A percentile compares a stretch with the other conserved stretches of the same genome.
Conservation (phyloP, 2,113 vertebrate species). For the Tachycineta bicolor region DNA sequence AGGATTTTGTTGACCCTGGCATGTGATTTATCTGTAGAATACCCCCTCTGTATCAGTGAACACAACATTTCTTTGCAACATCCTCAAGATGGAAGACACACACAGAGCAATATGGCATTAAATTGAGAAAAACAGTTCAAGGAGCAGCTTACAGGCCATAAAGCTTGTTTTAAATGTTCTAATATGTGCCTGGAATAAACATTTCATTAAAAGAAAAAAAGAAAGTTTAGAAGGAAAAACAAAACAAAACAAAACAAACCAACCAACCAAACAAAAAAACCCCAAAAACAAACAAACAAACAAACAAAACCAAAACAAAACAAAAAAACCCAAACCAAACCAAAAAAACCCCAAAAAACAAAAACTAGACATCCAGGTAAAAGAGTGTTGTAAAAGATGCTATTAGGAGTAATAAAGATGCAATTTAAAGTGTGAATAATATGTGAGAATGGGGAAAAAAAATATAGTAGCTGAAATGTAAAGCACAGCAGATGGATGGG, state of each 20-base stretch:
- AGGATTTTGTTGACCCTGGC: not conserved
- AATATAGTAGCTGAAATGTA: not conserved
- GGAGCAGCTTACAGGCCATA: not conserved
- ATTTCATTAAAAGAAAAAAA: not conserved
- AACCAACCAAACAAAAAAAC: too few species aligned
- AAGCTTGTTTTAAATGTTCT: not conserved
- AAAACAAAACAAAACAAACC: too few species aligned
- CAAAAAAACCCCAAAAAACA: too few species aligned
- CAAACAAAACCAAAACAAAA: too few species aligned
- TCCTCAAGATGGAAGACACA: not conserved
- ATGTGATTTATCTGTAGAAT: not conserved
- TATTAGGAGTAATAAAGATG: not conserved
- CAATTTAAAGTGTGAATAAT: not conserved
- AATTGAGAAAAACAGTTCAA: not conserved
- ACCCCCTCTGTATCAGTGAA: not conserved
- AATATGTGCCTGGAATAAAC: not conserved
- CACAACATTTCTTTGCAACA: not conserved
- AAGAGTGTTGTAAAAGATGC: not conserved
- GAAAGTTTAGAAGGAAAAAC: not conserved
- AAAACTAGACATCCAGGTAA: not conserved
- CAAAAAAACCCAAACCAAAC: too few species aligned
- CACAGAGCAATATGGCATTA: not conserved
- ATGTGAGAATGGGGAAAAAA: not conserved
- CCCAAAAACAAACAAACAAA: too few species aligned
- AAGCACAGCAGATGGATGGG: not conserved